Percentiles rank a stretch among this genome's conserved stretches.
Conservation (phyloP, 2,888 invertebrate genomes). For the Drosophila anomelani region DNA sequence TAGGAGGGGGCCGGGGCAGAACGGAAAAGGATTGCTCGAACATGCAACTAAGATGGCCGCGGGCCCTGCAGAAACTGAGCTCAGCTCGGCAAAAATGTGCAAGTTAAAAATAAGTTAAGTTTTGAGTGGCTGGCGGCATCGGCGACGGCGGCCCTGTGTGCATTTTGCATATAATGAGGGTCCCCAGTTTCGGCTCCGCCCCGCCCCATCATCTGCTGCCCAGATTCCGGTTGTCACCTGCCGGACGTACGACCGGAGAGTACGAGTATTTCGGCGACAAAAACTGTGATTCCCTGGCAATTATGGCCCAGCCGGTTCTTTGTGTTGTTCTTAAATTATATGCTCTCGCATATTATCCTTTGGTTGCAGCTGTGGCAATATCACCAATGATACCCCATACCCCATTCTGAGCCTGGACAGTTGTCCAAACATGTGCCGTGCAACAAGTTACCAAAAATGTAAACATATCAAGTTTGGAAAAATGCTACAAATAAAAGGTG, state of each 20-base stretch:
- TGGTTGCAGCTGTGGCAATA: constrained; percentile 42
- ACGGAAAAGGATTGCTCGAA: constrained; percentile 79
- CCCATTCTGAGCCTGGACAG: constrained; percentile 29
- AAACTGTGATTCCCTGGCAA: constrained; percentile 71
- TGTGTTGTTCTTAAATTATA: constrained; percentile 77
- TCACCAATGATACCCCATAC: neutral
- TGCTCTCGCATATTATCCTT: constrained; percentile 53
- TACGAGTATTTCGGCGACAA: constrained; percentile 68
- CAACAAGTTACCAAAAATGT: constrained; percentile 39
- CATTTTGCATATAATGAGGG: constrained; percentile 79
- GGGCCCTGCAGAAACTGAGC: constrained; percentile 38
- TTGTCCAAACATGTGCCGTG: constrained; percentile 64
- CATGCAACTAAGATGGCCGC: constrained; percentile 76
- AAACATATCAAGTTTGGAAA: neutral
- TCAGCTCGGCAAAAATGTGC: constrained; percentile 54
- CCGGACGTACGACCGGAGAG: neutral
- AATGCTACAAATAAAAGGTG: neutral
- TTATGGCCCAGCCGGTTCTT: constrained; percentile 56
- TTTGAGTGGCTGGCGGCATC: constrained; percentile 67
- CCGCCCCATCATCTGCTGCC: constrained; percentile 2
- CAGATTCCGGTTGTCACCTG: constrained; percentile 67
- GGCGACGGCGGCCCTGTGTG: constrained; percentile 54
- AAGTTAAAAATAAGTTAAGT: constrained; percentile 79
- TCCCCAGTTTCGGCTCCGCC: constrained; percentile 23
- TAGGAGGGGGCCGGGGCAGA: constrained; percentile 25